Evolutionary conservation across 2,113 vertebrate species (phyloP).

Genomic region (Eonycteris spelaea): DNA sequence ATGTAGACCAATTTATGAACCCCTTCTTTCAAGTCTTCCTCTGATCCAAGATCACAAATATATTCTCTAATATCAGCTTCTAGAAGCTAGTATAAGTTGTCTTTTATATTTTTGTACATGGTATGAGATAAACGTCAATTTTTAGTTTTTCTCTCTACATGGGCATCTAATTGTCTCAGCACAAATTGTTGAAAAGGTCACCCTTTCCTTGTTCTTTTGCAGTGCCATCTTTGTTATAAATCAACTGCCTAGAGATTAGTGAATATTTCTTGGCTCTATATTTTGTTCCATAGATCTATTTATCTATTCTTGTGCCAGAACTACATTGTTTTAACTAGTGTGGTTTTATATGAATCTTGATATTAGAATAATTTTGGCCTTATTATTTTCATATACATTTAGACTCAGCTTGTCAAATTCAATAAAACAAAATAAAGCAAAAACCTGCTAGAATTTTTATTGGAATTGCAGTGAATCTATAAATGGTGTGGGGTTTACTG

Average conservation of each 20-base stretch:
- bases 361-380: neutral
- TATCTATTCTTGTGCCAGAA: neutral
- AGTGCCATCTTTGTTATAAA: neutral
- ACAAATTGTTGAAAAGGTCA: neutral
- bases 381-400: conserved; percentile 9
- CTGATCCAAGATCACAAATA: neutral
- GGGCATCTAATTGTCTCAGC: neutral
- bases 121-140: neutral
- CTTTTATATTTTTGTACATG: neutral
- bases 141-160: neutral
- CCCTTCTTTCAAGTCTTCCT: neutral
- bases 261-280: neutral
- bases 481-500: neutral
- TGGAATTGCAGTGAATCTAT: neutral
- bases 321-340: neutral
- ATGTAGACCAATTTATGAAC: neutral
- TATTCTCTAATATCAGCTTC: neutral
- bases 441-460: neutral
- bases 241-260: neutral
- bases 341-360: neutral
- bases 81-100: neutral
- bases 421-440: neutral
- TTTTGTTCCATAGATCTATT: neutral
- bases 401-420: conserved; percentile 7
- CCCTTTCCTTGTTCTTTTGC: neutral